Base-by-base conservation (phyloP, 2,113 vertebrate species). In the Trachemys scripta region DNA sequence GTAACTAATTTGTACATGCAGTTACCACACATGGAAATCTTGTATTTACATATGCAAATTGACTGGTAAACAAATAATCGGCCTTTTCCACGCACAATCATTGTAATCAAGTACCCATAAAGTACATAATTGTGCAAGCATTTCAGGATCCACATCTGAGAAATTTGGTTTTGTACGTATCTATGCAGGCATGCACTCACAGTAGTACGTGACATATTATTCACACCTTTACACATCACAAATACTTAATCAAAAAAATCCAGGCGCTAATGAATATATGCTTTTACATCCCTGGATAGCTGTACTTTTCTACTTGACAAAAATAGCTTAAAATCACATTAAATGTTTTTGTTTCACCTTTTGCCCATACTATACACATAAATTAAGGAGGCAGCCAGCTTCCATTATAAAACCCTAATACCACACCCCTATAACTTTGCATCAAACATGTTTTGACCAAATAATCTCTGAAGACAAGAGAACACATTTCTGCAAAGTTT, bases 61-160 rank as follows among this genome's bases (percentile, higher is more conserved):
- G 6, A 42, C 59, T 95, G 69, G 38, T 82, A 88, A 72, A n/a
- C 7, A 85, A 88, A 79, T 82, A 49, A 2, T 7, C 54, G 78
- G 27, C 20, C 2, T 3, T 2, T 11, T 35, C 14, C 14, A 65
- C 4, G 4, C 31, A 22, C 75, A 53, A 8, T 17, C 50, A 29
- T 0, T 1, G 1, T 0, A 1, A 81, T 25, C 57, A 38, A 2
- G 31, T 1, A 29, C 5, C 12, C 0, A 5, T 6, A 57, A 20
- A 35, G 51, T 0, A 1, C 10, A n/a, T 29, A 86, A 69, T 69
- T n/a, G 35, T 69, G 31, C 62, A 69, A 69, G 8, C 62, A 69
- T n/a, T 69, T 69, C 35, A 85, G 62, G 72, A 19, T 8, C 2
- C 3, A 3, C 17, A 1, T 29, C 8, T 76, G 75, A 27, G 45